Conservation (phyloP, 1,140 invertebrate genomes). For the Atta texana region DNA sequence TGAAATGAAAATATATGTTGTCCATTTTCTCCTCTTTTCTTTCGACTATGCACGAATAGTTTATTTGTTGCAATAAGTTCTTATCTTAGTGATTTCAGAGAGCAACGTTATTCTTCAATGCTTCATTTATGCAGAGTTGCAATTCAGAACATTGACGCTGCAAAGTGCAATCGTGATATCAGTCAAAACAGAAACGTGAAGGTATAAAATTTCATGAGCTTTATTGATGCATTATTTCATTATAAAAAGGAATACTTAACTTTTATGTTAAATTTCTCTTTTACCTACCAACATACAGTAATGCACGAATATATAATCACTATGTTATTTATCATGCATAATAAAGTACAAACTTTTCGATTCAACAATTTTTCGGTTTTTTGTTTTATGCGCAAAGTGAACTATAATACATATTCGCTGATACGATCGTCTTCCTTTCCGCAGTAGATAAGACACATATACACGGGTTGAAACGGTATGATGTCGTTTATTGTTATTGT, state of each 20-base stretch:
- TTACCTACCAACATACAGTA: constrained; percentile 57
- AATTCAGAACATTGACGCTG: not conserved
- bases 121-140: not conserved
- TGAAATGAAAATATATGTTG: constrained; percentile 84
- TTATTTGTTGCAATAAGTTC: not conserved
- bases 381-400: constrained; percentile 48
- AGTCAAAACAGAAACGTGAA: constrained; percentile 21
- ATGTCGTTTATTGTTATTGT: constrained; percentile 7
- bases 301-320: constrained; percentile 48
- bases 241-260: constrained; percentile 68
- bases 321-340: constrained; percentile 64
- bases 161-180: not conserved
- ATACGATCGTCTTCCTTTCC: constrained; percentile 58
- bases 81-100: not conserved
- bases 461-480: not conserved
- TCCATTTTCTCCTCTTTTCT: constrained; percentile 73
- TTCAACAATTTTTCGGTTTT: constrained; percentile 57
- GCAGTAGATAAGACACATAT: constrained; percentile 53
- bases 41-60: not conserved
- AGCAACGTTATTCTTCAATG: not conserved
- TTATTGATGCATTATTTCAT: constrained; percentile 69
- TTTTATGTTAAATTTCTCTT: constrained; percentile 58
- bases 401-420: constrained; percentile 49
- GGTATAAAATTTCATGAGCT: constrained; percentile 49
- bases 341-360: constrained; percentile 70